phyloP scores from a whole-genome alignment of 2,797 vertebrate genomes.

The Echeneis naucrates region DNA sequence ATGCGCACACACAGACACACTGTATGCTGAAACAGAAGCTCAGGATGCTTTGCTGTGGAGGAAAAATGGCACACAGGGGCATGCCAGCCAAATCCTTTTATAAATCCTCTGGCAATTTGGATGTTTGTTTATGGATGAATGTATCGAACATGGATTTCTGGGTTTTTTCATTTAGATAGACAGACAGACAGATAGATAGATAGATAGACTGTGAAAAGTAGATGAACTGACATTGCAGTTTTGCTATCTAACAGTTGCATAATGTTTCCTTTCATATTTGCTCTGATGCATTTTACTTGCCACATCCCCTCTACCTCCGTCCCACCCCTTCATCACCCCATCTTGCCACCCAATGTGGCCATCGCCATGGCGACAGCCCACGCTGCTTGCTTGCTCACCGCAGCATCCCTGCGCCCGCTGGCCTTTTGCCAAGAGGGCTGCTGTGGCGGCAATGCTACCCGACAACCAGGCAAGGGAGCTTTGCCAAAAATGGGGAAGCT shows the following conservation, averaged over 20 bases:
- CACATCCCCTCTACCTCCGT: slow-evolving; percentile 17
- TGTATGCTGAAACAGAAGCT: slow-evolving; percentile 70
- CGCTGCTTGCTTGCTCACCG: slow-evolving; percentile 52
- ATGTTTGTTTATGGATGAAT: slow-evolving; percentile 57
- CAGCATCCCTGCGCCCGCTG: slow-evolving; percentile 71
- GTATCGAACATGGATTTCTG: slow-evolving; percentile 16
- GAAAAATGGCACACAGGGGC: slow-evolving; percentile 63
- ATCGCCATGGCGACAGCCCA: slow-evolving; percentile 62
- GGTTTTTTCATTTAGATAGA: not conserved
- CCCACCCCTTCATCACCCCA: slow-evolving; percentile 20
- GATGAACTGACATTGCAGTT: slow-evolving; percentile 28
- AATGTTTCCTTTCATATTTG: slow-evolving; percentile 36
- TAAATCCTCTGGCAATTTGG: slow-evolving; percentile 70
- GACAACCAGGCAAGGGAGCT: slow-evolving; percentile 62
- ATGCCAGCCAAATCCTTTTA: slow-evolving; percentile 62
- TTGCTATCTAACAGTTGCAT: slow-evolving; percentile 34
- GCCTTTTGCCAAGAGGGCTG: slow-evolving; percentile 65
- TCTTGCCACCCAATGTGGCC: slow-evolving; percentile 38
- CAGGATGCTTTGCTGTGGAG: slow-evolving; percentile 64
- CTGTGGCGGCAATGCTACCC: slow-evolving; percentile 64
- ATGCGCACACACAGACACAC: slow-evolving; percentile 37
- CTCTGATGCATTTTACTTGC: slow-evolving; percentile 41
- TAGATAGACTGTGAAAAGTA: slow-evolving; percentile 16
- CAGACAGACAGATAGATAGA: slow-evolving; percentile 17
- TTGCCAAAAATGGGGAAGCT: slow-evolving; percentile 67